Evolutionary conservation across 2,888 invertebrate genomes (phyloP).

Genomic region (Megaustenia siamemsis): DNA sequence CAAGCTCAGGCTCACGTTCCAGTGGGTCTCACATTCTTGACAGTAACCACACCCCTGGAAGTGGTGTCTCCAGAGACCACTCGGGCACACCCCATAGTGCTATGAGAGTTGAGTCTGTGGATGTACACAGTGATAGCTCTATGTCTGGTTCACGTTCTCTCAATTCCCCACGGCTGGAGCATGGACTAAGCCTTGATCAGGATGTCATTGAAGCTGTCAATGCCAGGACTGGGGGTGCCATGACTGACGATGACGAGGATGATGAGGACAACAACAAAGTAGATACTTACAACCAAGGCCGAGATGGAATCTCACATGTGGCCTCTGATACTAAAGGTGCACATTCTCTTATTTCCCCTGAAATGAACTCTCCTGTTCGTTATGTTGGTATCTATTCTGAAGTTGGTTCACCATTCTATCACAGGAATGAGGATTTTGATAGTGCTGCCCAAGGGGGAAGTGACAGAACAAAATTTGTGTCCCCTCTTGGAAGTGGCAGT

Average conservation of each 20-base stretch:
- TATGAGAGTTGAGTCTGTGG: conserved; percentile 69
- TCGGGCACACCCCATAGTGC: conserved; percentile 56
- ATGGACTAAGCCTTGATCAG: conserved; percentile 56
- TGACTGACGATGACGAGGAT: conserved; percentile 57
- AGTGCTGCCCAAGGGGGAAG: not conserved
- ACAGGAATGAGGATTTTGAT: conserved; percentile 21
- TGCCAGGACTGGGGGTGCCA: conserved; percentile 54
- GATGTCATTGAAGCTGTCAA: conserved; percentile 59
- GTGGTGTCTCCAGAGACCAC: conserved; percentile 34
- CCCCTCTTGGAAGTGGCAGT: not conserved
- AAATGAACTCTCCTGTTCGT: conserved; percentile 54
- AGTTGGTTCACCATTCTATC: conserved; percentile 31
- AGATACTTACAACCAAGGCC: not conserved
- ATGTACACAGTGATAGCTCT: conserved; percentile 76
- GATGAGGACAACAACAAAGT: conserved; percentile 38
- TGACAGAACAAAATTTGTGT: conserved; percentile 28
- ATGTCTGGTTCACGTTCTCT: conserved; percentile 75
- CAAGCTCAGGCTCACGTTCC: conserved; percentile 73
- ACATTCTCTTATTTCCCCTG: conserved; percentile 43
- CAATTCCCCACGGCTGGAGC: conserved; percentile 74
- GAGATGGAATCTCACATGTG: conserved; percentile 48
- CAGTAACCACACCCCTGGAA: conserved; percentile 58
- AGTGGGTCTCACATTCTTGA: conserved; percentile 78
- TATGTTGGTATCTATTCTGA: conserved; percentile 54
- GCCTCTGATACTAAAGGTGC: conserved; percentile 55